Evolutionary conservation across 2,888 invertebrate species (phyloP).

Genomic region (Octonoba sinensis): DNA sequence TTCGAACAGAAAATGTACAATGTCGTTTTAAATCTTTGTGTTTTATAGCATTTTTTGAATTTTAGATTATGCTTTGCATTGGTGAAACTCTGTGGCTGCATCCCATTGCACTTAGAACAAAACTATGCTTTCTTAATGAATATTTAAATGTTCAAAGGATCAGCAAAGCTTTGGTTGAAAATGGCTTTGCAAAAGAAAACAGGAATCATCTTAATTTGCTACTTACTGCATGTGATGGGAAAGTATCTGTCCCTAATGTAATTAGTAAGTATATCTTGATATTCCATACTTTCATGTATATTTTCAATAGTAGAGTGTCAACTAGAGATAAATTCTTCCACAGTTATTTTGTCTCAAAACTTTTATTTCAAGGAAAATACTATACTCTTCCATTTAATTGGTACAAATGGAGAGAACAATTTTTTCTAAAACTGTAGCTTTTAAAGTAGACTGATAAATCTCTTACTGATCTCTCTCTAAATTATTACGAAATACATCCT

Average conservation of each 20-base stretch:
- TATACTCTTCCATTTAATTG: too few relatives aligned
- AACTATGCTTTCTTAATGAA: slow-evolving; percentile 74
- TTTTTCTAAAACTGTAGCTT: too few relatives aligned
- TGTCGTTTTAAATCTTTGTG: not conserved
- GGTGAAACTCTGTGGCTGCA: slow-evolving; percentile 79
- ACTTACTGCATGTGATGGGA: slow-evolving; percentile 72
- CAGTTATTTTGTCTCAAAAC: too few relatives aligned
- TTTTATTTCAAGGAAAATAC: too few relatives aligned
- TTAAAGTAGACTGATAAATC: too few relatives aligned
- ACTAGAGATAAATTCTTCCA: too few relatives aligned
- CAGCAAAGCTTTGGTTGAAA: slow-evolving; percentile 74
- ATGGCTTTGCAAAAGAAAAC: slow-evolving; percentile 72
- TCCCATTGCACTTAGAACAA: slow-evolving; percentile 76
- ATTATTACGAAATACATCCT: too few relatives aligned
- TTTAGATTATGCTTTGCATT: slow-evolving; percentile 75
- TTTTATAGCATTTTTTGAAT: not conserved
- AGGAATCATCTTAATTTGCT: slow-evolving; percentile 74
- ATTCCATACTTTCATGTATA: not conserved
- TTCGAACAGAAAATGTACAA: too few relatives aligned
- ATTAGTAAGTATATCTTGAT: slow-evolving; percentile 13
- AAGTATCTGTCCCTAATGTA: slow-evolving; percentile 53
- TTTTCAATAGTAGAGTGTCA: not conserved
- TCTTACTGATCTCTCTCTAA: too few relatives aligned
- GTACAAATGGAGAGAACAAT: too few relatives aligned
- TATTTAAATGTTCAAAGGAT: slow-evolving; percentile 75